Conservation (phyloP, 1,140 invertebrate genomes). For the Samia ricini region DNA sequence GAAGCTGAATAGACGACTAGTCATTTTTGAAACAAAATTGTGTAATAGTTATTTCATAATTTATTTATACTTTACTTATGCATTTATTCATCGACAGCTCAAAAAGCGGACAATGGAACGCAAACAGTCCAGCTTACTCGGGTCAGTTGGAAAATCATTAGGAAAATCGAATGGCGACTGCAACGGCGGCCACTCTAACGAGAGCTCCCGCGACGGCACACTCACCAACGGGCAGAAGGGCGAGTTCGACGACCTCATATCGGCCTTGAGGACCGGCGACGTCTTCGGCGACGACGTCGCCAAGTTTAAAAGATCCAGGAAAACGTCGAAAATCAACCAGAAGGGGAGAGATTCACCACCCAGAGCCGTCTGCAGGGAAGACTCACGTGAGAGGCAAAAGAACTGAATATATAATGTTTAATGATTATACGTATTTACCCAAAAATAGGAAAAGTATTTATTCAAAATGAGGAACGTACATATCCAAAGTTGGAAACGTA, state of each 20-base stretch:
- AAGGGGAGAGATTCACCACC: conserved; percentile 79
- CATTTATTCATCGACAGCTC: conserved; percentile 75
- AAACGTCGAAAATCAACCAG: conserved; percentile 80
- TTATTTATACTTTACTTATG: not conserved
- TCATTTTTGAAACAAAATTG: too few relatives aligned
- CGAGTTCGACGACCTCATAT: conserved; percentile 98
- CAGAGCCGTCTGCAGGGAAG: conserved; percentile 80
- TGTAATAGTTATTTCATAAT: not conserved
- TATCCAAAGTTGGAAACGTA: too few relatives aligned
- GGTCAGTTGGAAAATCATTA: conserved; percentile 79
- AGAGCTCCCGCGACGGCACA: conserved; percentile 45
- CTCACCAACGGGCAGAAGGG: conserved; percentile 81
- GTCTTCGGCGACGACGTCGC: conserved; percentile 98
- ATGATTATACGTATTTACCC: too few relatives aligned
- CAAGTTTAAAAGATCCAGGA: conserved; percentile 90
- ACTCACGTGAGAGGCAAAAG: conserved; percentile 83
- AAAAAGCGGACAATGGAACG: conserved; percentile 93
- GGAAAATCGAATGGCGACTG: conserved; percentile 73
- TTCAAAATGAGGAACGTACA: too few relatives aligned
- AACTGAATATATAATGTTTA: conserved; percentile 51
- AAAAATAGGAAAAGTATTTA: too few relatives aligned
- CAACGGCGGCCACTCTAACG: conserved; percentile 75
- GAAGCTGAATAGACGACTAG: too few relatives aligned
- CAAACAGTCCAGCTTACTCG: conserved; percentile 86
- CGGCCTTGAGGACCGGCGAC: conserved; percentile 95